Base-by-base conservation (phyloP, 2,888 invertebrate species). In the Scrobipalpa costella region DNA sequence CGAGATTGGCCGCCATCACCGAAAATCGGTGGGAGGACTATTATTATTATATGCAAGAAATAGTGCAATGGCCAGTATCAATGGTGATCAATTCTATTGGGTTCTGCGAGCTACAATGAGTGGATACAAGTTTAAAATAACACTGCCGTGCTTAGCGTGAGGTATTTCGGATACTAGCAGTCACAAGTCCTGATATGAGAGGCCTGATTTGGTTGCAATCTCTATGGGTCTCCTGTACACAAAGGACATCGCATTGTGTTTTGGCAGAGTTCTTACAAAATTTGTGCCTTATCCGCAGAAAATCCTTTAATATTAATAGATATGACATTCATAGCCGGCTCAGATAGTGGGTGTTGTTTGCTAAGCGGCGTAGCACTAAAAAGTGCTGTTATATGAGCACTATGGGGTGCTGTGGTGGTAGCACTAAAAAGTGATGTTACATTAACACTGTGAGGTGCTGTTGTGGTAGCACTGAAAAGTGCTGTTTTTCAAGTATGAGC, bases 171-270 rank as follows among this genome's bases (percentile, higher is more conserved):
- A 38, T 0, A 52, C 27, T n/a, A 65, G 61, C 0, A n/a, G n/a
- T n/a, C n/a, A 49, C 36, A 1, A 65, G 40, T 7, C 65, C 61
- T 44, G 60, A 9, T 11, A 65, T 62, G 21, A 55, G 34, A 33
- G 65, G 65, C 7, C 50, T 11, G 8, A 15, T 21, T 34, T 47
- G 57, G 13, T 7, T 47, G 6, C 27, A 5, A 15, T 47, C 27
- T 13, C 62, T 57, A 33, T 62, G 62, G 17, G 50, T 57, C 17
- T 57, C 62, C 44, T 62, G 62, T 7, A 62, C 62, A 33, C 57
- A 62, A 15, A 62, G 15, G 19, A 57, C 33, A 17, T 62, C 47
- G 13, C 40, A 33, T 15, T 34, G 7, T 9, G 2, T 34, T 36
- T 44, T 57, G 62, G n/a, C 62, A 57, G 8, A 57, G 3, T 44